These are phyloP conservation scores for Manis javanica DNA, from an alignment of 2,797 vertebrate species.

Conservation along the genomic window DNA sequence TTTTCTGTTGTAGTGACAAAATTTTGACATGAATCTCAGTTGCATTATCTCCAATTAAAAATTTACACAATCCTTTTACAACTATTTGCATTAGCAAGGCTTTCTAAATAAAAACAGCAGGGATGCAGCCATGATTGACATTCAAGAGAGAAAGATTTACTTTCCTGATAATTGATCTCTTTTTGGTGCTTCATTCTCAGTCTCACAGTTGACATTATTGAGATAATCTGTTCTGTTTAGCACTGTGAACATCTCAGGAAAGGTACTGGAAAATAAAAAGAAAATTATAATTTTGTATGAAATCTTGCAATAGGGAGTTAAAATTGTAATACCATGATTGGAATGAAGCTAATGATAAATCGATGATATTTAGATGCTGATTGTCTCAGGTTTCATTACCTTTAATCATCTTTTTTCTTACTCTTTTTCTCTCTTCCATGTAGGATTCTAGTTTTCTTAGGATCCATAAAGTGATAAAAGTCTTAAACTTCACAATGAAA, in stretches of 20 bases:
- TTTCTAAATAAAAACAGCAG: constrained; percentile 25
- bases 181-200: not conserved
- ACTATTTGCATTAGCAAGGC: not conserved
- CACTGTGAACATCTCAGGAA: not conserved
- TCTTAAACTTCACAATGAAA: constrained; percentile 92
- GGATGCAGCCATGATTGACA: not conserved
- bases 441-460: constrained; percentile 94
- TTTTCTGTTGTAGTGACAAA: not conserved
- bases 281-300: not conserved
- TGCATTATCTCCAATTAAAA: not conserved
- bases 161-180: not conserved
- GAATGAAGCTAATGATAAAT: not conserved
- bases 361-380: not conserved
- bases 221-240: not conserved
- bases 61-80: not conserved
- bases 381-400: not conserved
- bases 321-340: not conserved
- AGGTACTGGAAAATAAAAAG: not conserved
- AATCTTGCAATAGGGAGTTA: not conserved
- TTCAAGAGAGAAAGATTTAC: not conserved
- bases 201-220: not conserved
- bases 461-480: constrained; percentile 92
- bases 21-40: not conserved
- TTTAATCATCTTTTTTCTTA: not conserved
- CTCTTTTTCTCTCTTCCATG: constrained; percentile 56